Base-by-base conservation (phyloP, 2,113 vertebrate genomes). In the Pandion haliaetus region DNA sequence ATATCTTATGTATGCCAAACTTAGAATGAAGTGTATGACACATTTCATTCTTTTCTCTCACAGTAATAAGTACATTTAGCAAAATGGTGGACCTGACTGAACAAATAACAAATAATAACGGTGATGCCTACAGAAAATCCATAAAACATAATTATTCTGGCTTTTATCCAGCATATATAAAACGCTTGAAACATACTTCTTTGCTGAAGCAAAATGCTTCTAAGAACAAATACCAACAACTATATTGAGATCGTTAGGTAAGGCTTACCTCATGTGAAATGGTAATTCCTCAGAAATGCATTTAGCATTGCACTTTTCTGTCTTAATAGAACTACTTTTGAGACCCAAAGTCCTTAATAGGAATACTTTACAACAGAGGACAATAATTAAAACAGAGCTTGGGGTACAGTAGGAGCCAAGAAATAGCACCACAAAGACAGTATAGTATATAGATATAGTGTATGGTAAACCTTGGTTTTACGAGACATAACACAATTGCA, bases 61-160 rank as follows among this genome's bases (percentile, higher is more conserved):
- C 29, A 94, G 34, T 77, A 94, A 77, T 90, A 96, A 95, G 42
- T 85, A 12, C n/a, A 44, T 90, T 90, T 93, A 84, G 52, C 10
- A 72, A 85, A 71, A 96, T 36, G 40, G 40, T 63, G 40, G 71
- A 76, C 50, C 54, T 92, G 79, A 59, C 82, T 82, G 66, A 88
- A 80, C 17, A 93, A 91, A 76, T 80, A 92, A 85, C 18, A 92
- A 94, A 74, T 74, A 86, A 61, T 81, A 87, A 86, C 44, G 67
- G 81, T 74, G 82, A 84, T 52, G 38, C 21, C 80, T 93, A 47
- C 63, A 93, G 47, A 96, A 97, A 95, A 80, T 45, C 76, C 63
- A 90, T 90, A 81, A 93, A 94, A 14, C 5, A 25, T 90, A 92
- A 84, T 94, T 90, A 81, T 93, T 86, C 42, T 95, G 92, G 67